These are phyloP conservation scores for Ophion ventricosus DNA, from an alignment of 2,888 invertebrate genomes.

Conservation along the genomic window DNA sequence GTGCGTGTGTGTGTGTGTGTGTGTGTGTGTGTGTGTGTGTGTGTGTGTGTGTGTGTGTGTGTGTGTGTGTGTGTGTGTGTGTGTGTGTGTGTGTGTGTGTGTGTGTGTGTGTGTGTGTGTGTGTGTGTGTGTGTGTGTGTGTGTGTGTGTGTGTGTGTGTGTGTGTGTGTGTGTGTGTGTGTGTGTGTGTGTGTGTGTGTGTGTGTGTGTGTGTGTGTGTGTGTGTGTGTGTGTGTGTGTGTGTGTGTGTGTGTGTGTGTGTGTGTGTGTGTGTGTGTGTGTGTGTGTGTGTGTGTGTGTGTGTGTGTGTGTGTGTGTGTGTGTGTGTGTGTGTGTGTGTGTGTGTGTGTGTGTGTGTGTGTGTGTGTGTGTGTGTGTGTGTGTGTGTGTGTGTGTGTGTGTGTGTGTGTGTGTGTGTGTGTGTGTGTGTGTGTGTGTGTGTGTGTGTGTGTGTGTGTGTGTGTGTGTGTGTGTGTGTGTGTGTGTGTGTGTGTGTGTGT, in stretches of 20 bases:
- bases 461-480: too few relatives aligned
- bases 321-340: constrained; percentile 1
- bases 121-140: too few relatives aligned
- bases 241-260: background rate
- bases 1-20: too few relatives aligned
- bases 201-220: background rate
- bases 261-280: background rate
- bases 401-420: constrained; percentile 1
- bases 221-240: background rate
- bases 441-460: constrained; percentile 1
- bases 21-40: constrained; percentile 1
- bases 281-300: constrained; percentile 1
- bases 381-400: background rate
- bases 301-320: background rate
- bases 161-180: too few relatives aligned
- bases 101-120: constrained; percentile 1
- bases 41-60: background rate
- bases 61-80: constrained; percentile 1
- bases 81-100: too few relatives aligned
- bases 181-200: constrained; percentile 5
- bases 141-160: constrained; percentile 3
- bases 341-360: background rate
- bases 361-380: constrained; percentile 2
- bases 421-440: background rate
- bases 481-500: constrained; percentile 1